These are phyloP conservation scores for Bubo scandiacus DNA, from an alignment of 2,113 vertebrate species.

Conservation along the genomic window DNA sequence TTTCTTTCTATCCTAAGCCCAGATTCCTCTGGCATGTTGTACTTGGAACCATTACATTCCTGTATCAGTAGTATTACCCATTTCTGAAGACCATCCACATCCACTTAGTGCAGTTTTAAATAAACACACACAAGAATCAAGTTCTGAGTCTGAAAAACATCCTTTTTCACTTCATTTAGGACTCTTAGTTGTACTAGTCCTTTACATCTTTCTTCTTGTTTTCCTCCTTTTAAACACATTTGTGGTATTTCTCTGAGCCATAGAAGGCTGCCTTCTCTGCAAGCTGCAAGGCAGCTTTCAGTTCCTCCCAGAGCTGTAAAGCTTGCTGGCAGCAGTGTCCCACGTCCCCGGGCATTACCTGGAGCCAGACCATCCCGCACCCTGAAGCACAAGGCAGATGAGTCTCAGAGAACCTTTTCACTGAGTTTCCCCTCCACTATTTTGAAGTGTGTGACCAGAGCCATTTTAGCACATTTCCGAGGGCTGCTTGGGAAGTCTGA, in stretches of 20 bases:
- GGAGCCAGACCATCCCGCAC: not conserved
- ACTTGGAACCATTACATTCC: not conserved
- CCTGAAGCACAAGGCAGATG: not conserved
- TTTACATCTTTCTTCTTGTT: not conserved
- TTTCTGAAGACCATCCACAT: not conserved
- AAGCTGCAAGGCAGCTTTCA: not conserved
- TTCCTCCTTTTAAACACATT: not conserved
- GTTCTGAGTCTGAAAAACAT: not conserved
- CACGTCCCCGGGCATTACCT: not conserved
- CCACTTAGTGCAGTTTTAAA: not conserved
- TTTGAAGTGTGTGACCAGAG: not conserved
- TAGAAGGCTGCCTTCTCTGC: not conserved
- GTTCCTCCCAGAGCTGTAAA: not conserved
- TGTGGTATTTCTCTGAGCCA: not conserved
- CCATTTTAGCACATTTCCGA: not conserved
- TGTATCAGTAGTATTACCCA: not conserved
- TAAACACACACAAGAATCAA: not conserved
- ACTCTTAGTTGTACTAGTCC: not conserved
- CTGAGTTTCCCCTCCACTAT: not conserved
- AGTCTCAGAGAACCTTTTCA: not conserved
- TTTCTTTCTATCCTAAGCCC: not conserved
- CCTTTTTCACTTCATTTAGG: not conserved
- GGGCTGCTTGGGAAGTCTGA: not conserved
- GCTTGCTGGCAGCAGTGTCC: not conserved
- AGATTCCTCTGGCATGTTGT: not conserved